Percentiles rank a stretch among this genome's conserved stretches.
Evolutionary conservation across 2,797 vertebrate genomes (phyloP).

Genomic region (Okamejei kenojei): DNA sequence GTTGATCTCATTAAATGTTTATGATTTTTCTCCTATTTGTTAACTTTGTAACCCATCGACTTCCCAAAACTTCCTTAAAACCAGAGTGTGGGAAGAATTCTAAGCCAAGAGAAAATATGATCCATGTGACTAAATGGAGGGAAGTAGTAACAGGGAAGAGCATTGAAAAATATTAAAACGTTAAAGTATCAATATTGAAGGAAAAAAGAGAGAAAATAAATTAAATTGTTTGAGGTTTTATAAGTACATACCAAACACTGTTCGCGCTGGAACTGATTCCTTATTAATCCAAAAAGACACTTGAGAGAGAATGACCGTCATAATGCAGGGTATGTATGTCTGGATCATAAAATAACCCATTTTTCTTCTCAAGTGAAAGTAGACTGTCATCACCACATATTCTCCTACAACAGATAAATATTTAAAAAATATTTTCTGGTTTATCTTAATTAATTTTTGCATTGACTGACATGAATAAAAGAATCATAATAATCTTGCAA

Average conservation of each 20-base stretch:
- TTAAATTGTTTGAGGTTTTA: constrained; percentile 42
- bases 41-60: not conserved
- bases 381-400: constrained; percentile 96
- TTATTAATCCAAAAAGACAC: constrained; percentile 99
- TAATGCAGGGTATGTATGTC: constrained; percentile 98
- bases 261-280: constrained; percentile 93
- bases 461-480: not conserved
- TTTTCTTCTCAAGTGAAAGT: constrained; percentile 92
- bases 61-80: not conserved
- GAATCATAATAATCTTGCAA: not conserved
- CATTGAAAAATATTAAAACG: not conserved
- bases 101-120: not conserved
- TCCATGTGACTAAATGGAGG: not conserved
- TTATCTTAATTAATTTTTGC: not conserved
- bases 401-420: constrained; percentile 66
- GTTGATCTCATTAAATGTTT: not conserved
- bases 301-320: constrained; percentile 99
- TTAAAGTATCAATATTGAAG: not conserved
- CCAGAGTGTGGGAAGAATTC: not conserved
- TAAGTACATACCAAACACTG: constrained; percentile 82
- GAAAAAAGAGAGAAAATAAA: constrained; percentile 41
- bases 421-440: constrained; percentile 26
- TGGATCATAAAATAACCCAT: constrained; percentile 99
- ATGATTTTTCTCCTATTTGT: not conserved
- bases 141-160: not conserved